Base-by-base conservation (phyloP, 2,888 invertebrate genomes). In the Brachyopa scutellaris region DNA sequence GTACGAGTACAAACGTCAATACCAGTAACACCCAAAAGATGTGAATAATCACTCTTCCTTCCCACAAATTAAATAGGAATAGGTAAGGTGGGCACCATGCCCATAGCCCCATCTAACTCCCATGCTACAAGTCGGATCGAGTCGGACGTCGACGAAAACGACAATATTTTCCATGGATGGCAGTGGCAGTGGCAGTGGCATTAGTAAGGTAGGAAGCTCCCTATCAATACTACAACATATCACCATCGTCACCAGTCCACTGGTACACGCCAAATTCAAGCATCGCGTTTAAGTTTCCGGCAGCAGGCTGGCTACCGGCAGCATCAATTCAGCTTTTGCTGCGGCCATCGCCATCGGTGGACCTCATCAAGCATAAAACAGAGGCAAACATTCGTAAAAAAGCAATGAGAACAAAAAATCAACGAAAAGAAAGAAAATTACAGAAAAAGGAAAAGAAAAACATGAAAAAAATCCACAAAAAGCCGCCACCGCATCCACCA, bases 331-430 rank as follows among this genome's bases (percentile, higher is more conserved):
- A 82, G 82, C 76, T 82, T 82, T 70, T 59, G 74, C 64, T 70
- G 57, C 49, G 57, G 55, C 69, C 69, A 66, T 53, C 53, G 74
- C 74, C 80, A 80, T 80, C 80, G 82, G 82, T 70, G 82, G 76
- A 82, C 82, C 82, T 82, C 82, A 82, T 82, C 70, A 82, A 77
- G 82, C 82, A 82, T 82, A 77, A 82, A 82, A 82, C 76, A 70
- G 82, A 82, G 74, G 76, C 82, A 82, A 82, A 77, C 70, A 82
- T 72, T 70, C 61, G 38, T 23, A 66, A 57, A 74, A 59, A 70
- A 55, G 19, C 33, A 64, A 64, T 29, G 26, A 64, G 26, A 67
- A 57, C 19, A 55, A 36, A 36, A 45, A 26, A 13, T 21, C 29
- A 67, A 40, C 49, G 51, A 59, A 74, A 74, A 59, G 49, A 67